phyloP scores from a whole-genome alignment of 2,888 invertebrate species.

The Neoascia interrupta region DNA sequence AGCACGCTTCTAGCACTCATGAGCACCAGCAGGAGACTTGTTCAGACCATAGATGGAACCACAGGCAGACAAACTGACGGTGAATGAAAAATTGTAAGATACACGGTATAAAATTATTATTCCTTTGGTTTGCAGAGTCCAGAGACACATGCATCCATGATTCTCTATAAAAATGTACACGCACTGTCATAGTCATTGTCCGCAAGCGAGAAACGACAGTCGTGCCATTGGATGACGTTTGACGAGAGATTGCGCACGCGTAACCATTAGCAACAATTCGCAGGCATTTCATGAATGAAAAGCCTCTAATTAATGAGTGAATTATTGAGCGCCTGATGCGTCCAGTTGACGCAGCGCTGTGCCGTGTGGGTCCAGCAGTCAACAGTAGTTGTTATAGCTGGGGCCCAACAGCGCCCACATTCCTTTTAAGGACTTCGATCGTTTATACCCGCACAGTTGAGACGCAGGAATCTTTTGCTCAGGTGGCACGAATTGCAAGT shows the following conservation, averaged over 20 bases:
- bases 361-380: conserved; percentile 32
- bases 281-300: conserved; percentile 69
- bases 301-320: conserved; percentile 67
- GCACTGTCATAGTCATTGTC: conserved; percentile 29
- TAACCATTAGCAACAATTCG: conserved; percentile 64
- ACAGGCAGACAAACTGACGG: conserved; percentile 5
- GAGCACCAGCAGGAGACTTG: conserved; percentile 7
- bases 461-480: conserved; percentile 55
- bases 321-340: conserved; percentile 48
- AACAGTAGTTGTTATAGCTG: too few species aligned
- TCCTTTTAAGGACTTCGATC: conserved; percentile 61
- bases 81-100: conserved; percentile 41
- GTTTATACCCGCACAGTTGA: conserved; percentile 41
- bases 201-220: conserved; percentile 29
- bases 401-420: conserved; percentile 50
- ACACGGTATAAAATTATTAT: too few species aligned
- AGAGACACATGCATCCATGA: conserved; percentile 5
- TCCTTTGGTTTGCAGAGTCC: too few species aligned
- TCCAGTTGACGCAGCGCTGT: conserved; percentile 27
- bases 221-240: conserved; percentile 42
- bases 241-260: conserved; percentile 66
- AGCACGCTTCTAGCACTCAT: not conserved
- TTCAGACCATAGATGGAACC: conserved; percentile 42
- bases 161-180: conserved; percentile 15
- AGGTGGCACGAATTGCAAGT: conserved; percentile 68